Base-by-base conservation (phyloP, 2,888 invertebrate genomes). In the Pristionchus exspectatus region DNA sequence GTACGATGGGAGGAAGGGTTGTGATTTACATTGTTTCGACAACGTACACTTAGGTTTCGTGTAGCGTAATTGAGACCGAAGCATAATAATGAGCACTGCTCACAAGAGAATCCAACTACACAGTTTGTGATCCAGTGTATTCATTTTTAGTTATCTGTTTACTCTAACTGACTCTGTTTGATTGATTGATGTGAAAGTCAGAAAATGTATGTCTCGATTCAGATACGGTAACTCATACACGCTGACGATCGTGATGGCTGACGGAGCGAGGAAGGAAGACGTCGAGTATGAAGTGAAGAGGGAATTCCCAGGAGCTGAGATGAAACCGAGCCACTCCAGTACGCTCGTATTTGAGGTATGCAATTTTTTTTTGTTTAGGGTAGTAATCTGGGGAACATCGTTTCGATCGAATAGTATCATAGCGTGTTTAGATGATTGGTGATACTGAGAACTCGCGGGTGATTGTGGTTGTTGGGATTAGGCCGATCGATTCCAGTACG, bases 201-300 rank as follows among this genome's bases (percentile, higher is more conserved):
- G 5, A 5, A 38, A 38, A 38, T 38, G 3, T 5, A 38, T 38
- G 38, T 38, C 38, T 38, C 38, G 38, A 38, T 38, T 59, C 38
- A 89, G 89, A 44, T 89, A 83, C 81, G 89, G 89, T 63, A 83
- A 89, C 83, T 83, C 89, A 63, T 89, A 81, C 83, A 81, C 81
- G 21, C 50, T 89, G 83, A 89, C 81, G 38, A 63, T 89, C 44
- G 89, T 89, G 24, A 81, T 89, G 56, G 38, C n/a, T 12, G 77
- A 77, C 0, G 77, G 56, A 0, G 56, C n/a, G 21, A 7, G 9
- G 27, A 81, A 30, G 83, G 66, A 63, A 14, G 66, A 59, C 18
- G 89, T 83, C 30, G 81, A 63, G 30, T 27, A 4, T 3, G 56
- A 30, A 54, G 89, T 89, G 30, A 66, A 44, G 33, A 59, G n/a